Percentiles rank a stretch among this genome's conserved stretches.
These are phyloP conservation scores for Lepidochrysops patricia DNA, from an alignment of 2,888 invertebrate species.

Conservation along the genomic window DNA sequence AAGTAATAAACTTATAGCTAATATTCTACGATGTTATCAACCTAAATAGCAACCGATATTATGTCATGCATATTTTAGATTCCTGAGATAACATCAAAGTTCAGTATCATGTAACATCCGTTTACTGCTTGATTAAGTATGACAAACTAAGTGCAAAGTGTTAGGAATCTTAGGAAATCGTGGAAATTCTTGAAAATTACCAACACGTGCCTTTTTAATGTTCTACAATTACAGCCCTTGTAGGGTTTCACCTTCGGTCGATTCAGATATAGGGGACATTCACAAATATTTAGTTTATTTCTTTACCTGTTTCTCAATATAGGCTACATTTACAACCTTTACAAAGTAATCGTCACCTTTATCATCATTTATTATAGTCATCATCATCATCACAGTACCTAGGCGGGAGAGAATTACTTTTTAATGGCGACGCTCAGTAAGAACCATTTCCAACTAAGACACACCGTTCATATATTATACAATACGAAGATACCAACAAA, in stretches of 20 bases:
- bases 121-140: background rate
- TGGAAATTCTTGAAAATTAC: background rate
- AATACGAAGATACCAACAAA: no score
- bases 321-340: background rate
- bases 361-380: no score
- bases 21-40: background rate
- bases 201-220: background rate
- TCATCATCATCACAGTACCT: background rate
- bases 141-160: background rate
- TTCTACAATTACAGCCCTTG: background rate
- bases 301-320: background rate
- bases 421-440: no score
- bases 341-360: background rate
- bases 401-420: background rate
- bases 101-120: background rate
- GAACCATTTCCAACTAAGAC: no score
- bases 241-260: background rate
- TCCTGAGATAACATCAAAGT: background rate
- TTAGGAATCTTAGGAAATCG: background rate
- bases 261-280: background rate
- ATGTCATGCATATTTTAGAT: slow-evolving; percentile 16
- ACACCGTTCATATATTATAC: no score
- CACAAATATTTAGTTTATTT: background rate
- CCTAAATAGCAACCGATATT: background rate
- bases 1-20: no score